phyloP scores from a whole-genome alignment of 1,140 invertebrate species.

The Octopus bimaculoides region DNA sequence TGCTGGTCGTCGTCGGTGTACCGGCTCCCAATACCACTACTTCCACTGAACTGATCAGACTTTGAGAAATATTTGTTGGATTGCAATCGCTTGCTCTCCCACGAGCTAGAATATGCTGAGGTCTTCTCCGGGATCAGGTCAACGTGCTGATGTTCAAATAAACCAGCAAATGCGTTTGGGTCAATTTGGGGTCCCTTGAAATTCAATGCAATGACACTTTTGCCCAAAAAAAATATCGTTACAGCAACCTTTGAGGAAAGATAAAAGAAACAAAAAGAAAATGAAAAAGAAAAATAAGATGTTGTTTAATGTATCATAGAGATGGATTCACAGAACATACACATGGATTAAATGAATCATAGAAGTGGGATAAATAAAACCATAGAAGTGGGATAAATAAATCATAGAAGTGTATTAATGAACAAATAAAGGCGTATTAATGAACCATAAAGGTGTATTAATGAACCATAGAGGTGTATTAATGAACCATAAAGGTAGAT shows the following conservation, averaged over 20 bases:
- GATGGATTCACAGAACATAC: no score
- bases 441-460: no score
- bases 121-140: not conserved
- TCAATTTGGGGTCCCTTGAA: constrained; percentile 49
- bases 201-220: constrained; percentile 22
- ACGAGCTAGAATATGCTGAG: constrained; percentile 14
- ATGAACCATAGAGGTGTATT: no score
- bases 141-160: constrained; percentile 37
- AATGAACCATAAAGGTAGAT: no score
- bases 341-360: no score
- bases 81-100: constrained; percentile 26
- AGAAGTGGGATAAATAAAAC: no score
- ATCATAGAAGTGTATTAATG: no score
- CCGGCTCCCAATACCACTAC: constrained; percentile 14
- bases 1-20: constrained; percentile 23
- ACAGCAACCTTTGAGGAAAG: constrained; percentile 46
- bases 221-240: constrained; percentile 50
- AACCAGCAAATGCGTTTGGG: constrained; percentile 45
- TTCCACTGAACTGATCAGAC: constrained; percentile 14
- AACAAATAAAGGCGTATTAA: no score
- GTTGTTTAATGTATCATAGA: no score
- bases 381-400: no score
- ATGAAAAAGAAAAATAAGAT: no score
- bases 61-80: constrained; percentile 31
- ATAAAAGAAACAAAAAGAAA: not conserved